Evolutionary conservation across 2,797 vertebrate species (phyloP), one percentile per base, ranked within the genome.

Genomic region (Sebastes alutus): DNA sequence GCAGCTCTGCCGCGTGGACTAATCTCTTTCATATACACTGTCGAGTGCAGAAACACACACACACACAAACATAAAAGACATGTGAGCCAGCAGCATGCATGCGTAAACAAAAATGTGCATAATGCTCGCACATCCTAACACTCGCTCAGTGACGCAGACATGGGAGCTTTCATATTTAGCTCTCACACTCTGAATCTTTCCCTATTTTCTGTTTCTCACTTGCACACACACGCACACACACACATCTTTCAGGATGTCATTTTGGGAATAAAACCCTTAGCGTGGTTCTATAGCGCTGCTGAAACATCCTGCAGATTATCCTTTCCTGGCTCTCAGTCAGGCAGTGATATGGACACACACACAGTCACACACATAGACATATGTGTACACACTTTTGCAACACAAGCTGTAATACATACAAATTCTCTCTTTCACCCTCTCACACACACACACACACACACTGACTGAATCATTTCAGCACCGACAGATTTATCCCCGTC

Each of bases 261-360:
- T 80, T 60, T 80, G 64, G 77, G 64, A 89, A 87, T 89, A 88
- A 88, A 93, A 87, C 71, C 87, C 77, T 86, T 2, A 77, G 78
- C 30, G 20, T 77, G 79, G 72, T 83, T 88, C 82, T 88, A 86
- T 91, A 87, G 83, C 70, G 22, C 78, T 55, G 86, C 90, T 88
- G 83, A 92, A 90, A 92, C 90, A 92, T 90, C 84, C 90, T 70
- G 77, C 87, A 94, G 91, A 94, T 94, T 92, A 94, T 92, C 91
- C 88, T 85, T 68, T 78, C 72, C 86, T 90, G 87, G 83, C 86
- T 88, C 71, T 84, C 75, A 79, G 79, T 84, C 83, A 87, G 75
- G 54, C 85, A 72, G 72, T 25, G 61, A 89, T 85, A 88, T 77
- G 22, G 25, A 85, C 76, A 77, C 58, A 83, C 60, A 78, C 25